A percentile compares a stretch with the other conserved stretches of the same genome.
Conservation (phyloP, 2,888 invertebrate species). For the Seira musarum region DNA sequence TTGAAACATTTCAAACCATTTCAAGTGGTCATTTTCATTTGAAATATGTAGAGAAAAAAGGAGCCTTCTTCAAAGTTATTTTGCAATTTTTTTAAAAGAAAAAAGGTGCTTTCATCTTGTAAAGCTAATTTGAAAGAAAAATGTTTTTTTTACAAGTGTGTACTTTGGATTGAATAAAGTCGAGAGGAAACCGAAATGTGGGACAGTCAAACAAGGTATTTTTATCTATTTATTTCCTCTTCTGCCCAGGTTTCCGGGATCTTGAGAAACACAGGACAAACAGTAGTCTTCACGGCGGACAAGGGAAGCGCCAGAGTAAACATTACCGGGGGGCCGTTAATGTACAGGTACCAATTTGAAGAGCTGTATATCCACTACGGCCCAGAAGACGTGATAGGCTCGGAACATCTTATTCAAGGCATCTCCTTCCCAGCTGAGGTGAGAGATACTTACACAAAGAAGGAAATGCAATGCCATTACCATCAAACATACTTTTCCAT, state of each 20-base stretch:
- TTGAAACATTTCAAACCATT: background rate
- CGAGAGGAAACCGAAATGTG: too few relatives aligned
- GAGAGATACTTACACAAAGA: constrained; percentile 71
- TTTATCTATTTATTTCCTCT: too few relatives aligned
- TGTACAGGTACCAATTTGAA: constrained; percentile 95
- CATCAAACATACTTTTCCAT: background rate
- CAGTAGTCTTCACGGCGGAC: constrained; percentile 91
- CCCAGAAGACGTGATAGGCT: constrained; percentile 89
- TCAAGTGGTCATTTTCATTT: background rate
- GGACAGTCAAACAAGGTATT: too few relatives aligned
- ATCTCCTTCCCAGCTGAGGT: constrained; percentile 98
- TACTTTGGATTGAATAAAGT: too few relatives aligned
- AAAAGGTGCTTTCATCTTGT: background rate
- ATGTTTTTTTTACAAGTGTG: too few relatives aligned
- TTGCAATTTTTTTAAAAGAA: too few relatives aligned
- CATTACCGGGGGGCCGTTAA: constrained; percentile 96
- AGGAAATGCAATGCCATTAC: background rate
- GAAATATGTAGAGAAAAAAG: background rate
- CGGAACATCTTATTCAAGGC: constrained; percentile 96
- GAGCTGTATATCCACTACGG: constrained; percentile 98
- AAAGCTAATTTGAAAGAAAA: background rate
- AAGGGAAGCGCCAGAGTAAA: constrained; percentile 93
- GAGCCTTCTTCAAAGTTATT: background rate
- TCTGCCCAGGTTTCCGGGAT: constrained; percentile 84
- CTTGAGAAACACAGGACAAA: constrained; percentile 94